phyloP scores from a whole-genome alignment of 2,888 invertebrate species.

The Mesorhabditis sp. region DNA sequence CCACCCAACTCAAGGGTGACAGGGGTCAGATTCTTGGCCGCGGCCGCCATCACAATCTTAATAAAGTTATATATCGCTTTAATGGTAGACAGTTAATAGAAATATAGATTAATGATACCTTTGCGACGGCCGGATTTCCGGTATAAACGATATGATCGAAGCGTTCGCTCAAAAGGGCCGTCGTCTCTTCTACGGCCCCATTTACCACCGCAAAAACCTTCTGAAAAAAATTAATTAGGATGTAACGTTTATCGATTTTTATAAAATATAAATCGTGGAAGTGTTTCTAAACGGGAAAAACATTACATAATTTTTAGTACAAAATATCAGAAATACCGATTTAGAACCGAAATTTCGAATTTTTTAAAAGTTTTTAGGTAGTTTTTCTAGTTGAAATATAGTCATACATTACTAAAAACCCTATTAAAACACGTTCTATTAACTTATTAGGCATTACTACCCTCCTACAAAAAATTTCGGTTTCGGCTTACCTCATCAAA shows the following conservation, averaged over 20 bases:
- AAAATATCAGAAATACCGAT: too few species aligned
- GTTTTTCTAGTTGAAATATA: too few species aligned
- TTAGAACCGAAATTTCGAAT: too few species aligned
- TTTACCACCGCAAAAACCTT: slow-evolving; percentile 76
- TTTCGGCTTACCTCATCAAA: slow-evolving; percentile 59
- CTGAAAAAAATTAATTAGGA: slow-evolving; percentile 61
- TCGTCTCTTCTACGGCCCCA: slow-evolving; percentile 80
- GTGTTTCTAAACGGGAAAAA: neutral
- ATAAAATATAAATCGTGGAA: neutral
- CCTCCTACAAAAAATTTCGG: neutral
- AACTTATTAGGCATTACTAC: too few species aligned
- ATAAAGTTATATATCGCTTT: neutral
- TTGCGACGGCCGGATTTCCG: slow-evolving; percentile 75
- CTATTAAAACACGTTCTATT: too few species aligned
- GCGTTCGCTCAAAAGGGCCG: slow-evolving; percentile 76
- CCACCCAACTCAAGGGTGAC: slow-evolving; percentile 83
- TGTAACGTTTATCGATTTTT: neutral
- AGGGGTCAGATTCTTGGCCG: slow-evolving; percentile 84
- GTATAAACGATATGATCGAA: slow-evolving; percentile 97
- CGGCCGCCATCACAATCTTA: slow-evolving; percentile 80
- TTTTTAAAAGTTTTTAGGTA: too few species aligned
- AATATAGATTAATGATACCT: slow-evolving; percentile 1
- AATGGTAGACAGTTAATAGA: neutral
- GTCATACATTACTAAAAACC: too few species aligned
- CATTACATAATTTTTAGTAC: neutral